Evolutionary conservation across 2,113 vertebrate genomes (phyloP).

Genomic region (Heliornis fulica): DNA sequence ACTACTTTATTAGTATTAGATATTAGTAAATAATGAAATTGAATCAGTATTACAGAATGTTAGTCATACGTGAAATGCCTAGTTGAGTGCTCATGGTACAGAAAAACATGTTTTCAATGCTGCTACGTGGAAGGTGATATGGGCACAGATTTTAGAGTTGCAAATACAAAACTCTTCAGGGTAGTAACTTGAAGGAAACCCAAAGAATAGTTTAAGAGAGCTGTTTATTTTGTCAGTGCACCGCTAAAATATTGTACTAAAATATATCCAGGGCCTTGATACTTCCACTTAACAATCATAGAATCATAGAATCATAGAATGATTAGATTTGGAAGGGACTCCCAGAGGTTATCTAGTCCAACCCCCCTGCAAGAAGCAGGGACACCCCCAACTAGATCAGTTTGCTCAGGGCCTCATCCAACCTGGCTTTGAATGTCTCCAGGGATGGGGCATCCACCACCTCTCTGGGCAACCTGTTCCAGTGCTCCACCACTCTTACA

Average conservation of each 20-base stretch:
- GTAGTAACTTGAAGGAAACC: neutral
- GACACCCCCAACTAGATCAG: no score
- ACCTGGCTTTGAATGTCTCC: no score
- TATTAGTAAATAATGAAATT: neutral
- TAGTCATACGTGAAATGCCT: neutral
- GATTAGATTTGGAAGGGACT: no score
- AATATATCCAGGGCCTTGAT: neutral
- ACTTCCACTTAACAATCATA: neutral
- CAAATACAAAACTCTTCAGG: neutral
- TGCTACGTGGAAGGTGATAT: neutral
- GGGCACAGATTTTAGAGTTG: neutral
- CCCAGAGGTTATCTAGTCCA: no score
- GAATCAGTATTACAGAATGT: neutral
- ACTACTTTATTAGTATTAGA: neutral
- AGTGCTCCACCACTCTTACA: no score
- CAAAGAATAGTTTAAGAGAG: neutral
- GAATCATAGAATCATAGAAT: no score
- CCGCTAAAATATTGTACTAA: neutral
- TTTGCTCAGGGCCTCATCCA: no score
- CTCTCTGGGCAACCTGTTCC: no score
- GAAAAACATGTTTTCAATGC: neutral
- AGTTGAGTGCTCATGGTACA: neutral
- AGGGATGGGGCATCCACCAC: no score
- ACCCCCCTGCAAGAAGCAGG: no score
- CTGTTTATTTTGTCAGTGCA: neutral